Conservation (phyloP, 2,797 vertebrate species). For the Sebastes kiyomatsui region DNA sequence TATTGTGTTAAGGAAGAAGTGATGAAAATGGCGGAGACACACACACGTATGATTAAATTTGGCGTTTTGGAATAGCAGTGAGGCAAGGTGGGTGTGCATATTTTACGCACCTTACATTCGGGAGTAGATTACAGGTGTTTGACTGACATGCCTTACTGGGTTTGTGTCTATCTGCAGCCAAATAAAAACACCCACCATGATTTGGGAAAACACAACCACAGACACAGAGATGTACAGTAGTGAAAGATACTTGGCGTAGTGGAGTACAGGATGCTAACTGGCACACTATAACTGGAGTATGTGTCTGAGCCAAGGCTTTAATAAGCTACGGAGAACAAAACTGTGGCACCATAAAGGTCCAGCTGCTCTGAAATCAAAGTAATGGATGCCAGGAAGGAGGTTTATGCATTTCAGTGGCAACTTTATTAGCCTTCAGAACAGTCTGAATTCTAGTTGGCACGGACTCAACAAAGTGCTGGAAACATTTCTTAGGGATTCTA, state of each 20-base stretch:
- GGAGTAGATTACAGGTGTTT: slow-evolving; percentile 33
- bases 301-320: slow-evolving; percentile 7
- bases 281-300: not conserved
- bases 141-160: not conserved
- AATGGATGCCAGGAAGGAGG: not conserved
- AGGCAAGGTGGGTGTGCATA: slow-evolving; percentile 28
- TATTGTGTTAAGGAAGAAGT: slow-evolving; percentile 37
- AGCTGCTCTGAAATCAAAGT: slow-evolving; percentile 5
- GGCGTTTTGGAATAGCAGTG: not conserved
- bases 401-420: not conserved
- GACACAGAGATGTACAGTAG: not conserved
- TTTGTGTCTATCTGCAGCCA: slow-evolving; percentile 6
- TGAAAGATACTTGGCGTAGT: not conserved
- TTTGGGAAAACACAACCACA: slow-evolving; percentile 1
- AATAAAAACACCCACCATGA: not conserved
- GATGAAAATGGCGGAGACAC: slow-evolving; percentile 24
- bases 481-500: not conserved
- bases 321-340: not conserved
- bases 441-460: not conserved
- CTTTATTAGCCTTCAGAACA: not conserved
- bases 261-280: not conserved
- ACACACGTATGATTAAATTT: slow-evolving; percentile 29
- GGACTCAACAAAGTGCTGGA: not conserved
- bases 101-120: slow-evolving; percentile 10
- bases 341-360: not conserved